phyloP scores from a whole-genome alignment of 2,797 vertebrate species.

The Uromys caudimaculatus region DNA sequence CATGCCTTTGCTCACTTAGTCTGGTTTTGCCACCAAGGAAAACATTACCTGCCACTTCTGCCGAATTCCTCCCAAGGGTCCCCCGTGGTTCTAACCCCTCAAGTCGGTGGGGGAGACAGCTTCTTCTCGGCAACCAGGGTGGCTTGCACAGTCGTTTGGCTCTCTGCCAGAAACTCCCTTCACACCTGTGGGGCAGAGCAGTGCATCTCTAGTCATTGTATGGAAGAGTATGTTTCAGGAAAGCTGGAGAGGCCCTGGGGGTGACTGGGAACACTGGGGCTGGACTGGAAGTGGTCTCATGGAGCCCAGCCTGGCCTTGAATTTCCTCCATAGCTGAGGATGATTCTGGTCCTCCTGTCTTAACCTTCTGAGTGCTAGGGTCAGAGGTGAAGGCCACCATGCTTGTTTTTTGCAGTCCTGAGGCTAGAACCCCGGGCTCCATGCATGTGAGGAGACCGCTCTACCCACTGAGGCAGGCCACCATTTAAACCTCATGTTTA shows the following conservation, averaged over 20 bases:
- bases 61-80: conserved; percentile 59
- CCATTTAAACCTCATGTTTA: neutral
- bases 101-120: neutral
- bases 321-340: neutral
- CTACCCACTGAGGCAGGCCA: neutral
- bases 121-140: conserved; percentile 58
- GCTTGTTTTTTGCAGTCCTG: neutral
- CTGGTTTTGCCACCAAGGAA: neutral
- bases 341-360: neutral
- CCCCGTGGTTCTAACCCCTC: neutral
- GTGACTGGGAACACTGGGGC: neutral
- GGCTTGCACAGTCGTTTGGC: conserved; percentile 67
- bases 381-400: neutral
- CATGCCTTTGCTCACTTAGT: fast-evolving
- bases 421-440: neutral
- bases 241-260: fast-evolving
- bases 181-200: conserved; percentile 77
- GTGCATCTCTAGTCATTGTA: fast-evolving
- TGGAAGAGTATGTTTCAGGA: fast-evolving
- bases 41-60: conserved; percentile 82
- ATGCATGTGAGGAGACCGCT: too few species aligned
- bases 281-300: neutral
- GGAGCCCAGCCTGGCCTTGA: neutral
- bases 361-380: neutral
- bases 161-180: conserved; percentile 78